Percentiles rank a stretch among this genome's conserved stretches.
phyloP scores from a whole-genome alignment of 1,140 invertebrate genomes.

The Pseudobourletiella spinata region DNA sequence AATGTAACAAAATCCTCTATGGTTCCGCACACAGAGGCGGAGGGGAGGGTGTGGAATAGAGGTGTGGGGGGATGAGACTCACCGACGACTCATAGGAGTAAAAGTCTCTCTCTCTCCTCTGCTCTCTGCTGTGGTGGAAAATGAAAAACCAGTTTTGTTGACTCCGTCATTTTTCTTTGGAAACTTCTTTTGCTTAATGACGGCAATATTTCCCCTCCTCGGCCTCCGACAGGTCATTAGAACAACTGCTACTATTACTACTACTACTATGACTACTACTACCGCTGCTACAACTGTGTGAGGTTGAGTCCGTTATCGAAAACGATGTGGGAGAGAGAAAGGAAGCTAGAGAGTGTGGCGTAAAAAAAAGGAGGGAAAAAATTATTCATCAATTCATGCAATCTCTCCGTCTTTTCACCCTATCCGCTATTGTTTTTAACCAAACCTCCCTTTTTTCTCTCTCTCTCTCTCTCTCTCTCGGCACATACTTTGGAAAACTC shows the following conservation, averaged over 20 bases:
- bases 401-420: conserved; percentile 22
- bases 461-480: neutral
- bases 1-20: too few species aligned
- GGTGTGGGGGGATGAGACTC: too few species aligned
- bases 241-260: conserved; percentile 25
- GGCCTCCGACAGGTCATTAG: conserved; percentile 38
- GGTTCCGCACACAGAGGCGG: too few species aligned
- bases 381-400: conserved; percentile 35
- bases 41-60: too few species aligned
- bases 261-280: too few species aligned
- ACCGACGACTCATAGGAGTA: too few species aligned
- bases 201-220: conserved; percentile 38
- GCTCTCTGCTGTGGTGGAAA: neutral
- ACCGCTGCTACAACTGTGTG: too few species aligned
- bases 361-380: conserved; percentile 10
- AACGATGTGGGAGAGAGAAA: conserved; percentile 25
- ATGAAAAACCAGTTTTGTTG: conserved; percentile 35
- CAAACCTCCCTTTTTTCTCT: neutral
- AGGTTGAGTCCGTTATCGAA: conserved; percentile 21
- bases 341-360: conserved; percentile 1
- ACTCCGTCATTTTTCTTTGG: conserved; percentile 38
- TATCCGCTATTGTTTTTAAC: conserved; percentile 13
- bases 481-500: neutral
- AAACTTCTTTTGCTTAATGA: conserved; percentile 38
- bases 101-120: too few species aligned